Evolutionary conservation across 2,113 vertebrate genomes (phyloP), one percentile per base, ranked within the genome.

Genomic region (Halcyon malimbica): DNA sequence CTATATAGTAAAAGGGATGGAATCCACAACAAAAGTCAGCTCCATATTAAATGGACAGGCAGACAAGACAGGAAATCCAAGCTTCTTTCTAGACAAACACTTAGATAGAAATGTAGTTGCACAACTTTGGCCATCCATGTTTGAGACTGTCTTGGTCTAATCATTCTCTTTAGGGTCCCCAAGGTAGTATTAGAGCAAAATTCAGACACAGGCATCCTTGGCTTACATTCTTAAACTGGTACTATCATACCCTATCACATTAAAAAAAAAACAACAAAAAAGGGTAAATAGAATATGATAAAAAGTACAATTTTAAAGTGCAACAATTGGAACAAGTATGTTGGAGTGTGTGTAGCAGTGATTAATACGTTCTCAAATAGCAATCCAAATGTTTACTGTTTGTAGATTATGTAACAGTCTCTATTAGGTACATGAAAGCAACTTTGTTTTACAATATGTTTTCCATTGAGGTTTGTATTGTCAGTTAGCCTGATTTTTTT

Each of bases 381-480:
- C 37, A 91, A 54, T 77, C 68, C 54, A 65, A 89, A 70, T 53
- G 6, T 82, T 84, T 74, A 54, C 23, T 79, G 74, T 75, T 37
- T 59, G 28, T 51, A 91, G 28, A 84, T 31, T 78, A 37, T 51
- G 20, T 54, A 89, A 74, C 23, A 59, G 79, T 88, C 21, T 64
- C 14, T 64, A 25, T 39, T 89, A 91, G 51, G 19, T 41, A 68
- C 33, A 64, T n/a, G 68, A 81, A 92, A 91, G 42, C 19, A 63
- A 31, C 10, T n/a, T 81, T 44, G 33, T 16, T 92, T 83, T 82
- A 65, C 23, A 94, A 57, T 9, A 13, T 64, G 26, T n/a, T 92
- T 96, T 94, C 84, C 51, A 74, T 9, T 93, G 56, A 70, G 51
- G 28, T 88, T 93, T 89, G 39, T 84, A 57, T 29, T 62, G 37